phyloP scores from a whole-genome alignment of 1,140 invertebrate genomes.

The Formica exsecta region DNA sequence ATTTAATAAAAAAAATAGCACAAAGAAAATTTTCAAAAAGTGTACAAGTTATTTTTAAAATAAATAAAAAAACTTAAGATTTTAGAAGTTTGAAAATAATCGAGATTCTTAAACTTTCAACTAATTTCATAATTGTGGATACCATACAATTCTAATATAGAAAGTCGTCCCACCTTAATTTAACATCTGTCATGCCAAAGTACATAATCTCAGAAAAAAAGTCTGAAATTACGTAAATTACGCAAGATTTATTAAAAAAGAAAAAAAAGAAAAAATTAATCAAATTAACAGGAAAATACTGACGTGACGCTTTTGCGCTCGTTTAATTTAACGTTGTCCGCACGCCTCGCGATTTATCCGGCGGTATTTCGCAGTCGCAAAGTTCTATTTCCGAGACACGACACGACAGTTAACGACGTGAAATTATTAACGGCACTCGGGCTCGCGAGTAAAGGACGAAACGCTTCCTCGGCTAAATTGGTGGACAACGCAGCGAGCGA shows the following conservation, averaged over 20 bases:
- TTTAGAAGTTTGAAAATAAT: constrained; percentile 1
- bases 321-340: constrained; percentile 50
- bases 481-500: constrained; percentile 64
- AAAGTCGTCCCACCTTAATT: not conserved
- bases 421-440: constrained; percentile 73
- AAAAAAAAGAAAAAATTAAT: constrained; percentile 7
- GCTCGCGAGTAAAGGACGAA: constrained; percentile 49
- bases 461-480: constrained; percentile 73
- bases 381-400: constrained; percentile 61
- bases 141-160: not conserved
- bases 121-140: not conserved
- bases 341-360: constrained; percentile 54
- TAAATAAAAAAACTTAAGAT: not conserved
- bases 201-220: not conserved
- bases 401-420: constrained; percentile 68
- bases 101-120: not conserved
- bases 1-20: not conserved
- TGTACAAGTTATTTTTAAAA: not conserved
- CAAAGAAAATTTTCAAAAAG: not conserved
- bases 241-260: constrained; percentile 5
- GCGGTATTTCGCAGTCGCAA: constrained; percentile 56
- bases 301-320: constrained; percentile 28
- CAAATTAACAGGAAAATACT: constrained; percentile 21
- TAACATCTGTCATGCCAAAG: not conserved
- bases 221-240: constrained; percentile 7